Evolutionary conservation across 2,113 vertebrate species (phyloP), one percentile per base, ranked within the genome.

Genomic region (Porphyrio hochstetteri): DNA sequence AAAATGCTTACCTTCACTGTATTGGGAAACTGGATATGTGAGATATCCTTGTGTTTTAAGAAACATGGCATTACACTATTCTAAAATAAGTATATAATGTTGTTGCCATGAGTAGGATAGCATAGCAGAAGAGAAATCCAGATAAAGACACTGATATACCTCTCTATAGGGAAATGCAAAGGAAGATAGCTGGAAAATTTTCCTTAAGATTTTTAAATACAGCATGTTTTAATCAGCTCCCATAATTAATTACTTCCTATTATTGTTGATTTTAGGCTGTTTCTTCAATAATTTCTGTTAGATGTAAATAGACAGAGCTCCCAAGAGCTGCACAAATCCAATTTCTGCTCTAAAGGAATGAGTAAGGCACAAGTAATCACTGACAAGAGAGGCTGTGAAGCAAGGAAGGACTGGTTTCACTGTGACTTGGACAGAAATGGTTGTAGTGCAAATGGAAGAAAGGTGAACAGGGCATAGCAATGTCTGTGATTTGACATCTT

Each of bases 401-500:
- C 50, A 56, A 59, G 23, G 25, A 69, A 69, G 42, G 44, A 15
- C 42, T 56, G 12, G 4, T 25, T 63, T 42, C 59, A 6, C 35
- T 28, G 56, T 33, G 48, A 56, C 38, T 56, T 21, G 38, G 25
- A 17, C 46, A 68, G 57, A 55, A 60, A 31, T 11, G 11, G 5
- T 17, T 59, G 48, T 52, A 23, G 16, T 69, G 35, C 19, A 81
- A n/a, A 61, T 10, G 13, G 35, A 15, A 55, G n/a, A 13, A 44
- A 44, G 11, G 24, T 44, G 70, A 57, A 40, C 0, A 1, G 46
- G 28, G 7, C 36, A 27, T 15, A 17, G 46, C 8, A 3, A 21
- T 0, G 3, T 8, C 11, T 25, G 23, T 20, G 55, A 4, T 13
- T 2, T 2, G 16, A 25, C 28, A 20, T 15, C 3, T 5, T 40